phyloP scores from a whole-genome alignment of 2,888 invertebrate genomes.

The Tetanocera ferruginea region DNA sequence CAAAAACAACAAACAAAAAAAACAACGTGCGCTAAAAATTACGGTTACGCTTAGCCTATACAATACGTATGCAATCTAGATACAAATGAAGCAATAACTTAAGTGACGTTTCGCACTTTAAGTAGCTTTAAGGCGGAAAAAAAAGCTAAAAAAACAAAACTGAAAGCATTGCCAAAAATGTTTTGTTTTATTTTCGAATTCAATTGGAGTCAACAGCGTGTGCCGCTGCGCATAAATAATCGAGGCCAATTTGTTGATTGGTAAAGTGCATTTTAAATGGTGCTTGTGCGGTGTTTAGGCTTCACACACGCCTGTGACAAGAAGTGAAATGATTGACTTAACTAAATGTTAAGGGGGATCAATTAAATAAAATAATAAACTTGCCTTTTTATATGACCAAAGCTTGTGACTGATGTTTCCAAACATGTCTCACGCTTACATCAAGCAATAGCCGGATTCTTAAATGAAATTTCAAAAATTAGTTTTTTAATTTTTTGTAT shows the following conservation, averaged over 20 bases:
- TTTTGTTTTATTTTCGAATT: not conserved
- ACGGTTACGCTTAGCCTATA: not conserved
- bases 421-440: no score
- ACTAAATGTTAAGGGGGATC: no score
- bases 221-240: constrained; percentile 12
- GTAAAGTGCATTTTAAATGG: not conserved
- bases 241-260: not conserved
- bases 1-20: not conserved
- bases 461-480: no score
- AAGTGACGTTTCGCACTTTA: not conserved
- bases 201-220: not conserved
- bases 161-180: not conserved
- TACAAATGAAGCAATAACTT: not conserved
- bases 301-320: not conserved
- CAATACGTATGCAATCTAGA: not conserved
- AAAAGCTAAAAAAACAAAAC: not conserved
- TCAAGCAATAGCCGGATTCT: no score
- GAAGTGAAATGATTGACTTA: no score
- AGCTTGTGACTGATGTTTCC: no score
- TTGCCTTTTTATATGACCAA: no score
- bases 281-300: not conserved
- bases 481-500: no score
- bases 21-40: constrained; percentile 28
- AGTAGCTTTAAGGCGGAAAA: not conserved
- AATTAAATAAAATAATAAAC: no score